phyloP scores from a whole-genome alignment of 2,113 vertebrate genomes.

The Lepidothrix coronata region DNA sequence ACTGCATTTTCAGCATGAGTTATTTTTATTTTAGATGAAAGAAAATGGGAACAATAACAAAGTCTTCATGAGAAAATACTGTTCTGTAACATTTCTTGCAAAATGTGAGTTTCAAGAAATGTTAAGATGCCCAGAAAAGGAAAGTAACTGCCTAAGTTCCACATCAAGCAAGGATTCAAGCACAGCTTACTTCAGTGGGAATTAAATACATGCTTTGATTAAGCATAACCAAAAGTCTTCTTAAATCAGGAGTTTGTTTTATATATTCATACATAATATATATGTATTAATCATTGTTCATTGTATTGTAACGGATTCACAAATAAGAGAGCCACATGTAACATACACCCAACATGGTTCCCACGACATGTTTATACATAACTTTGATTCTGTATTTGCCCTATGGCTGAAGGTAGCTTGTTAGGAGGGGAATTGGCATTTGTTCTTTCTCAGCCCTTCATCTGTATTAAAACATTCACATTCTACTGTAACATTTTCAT shows the following conservation, averaged over 20 bases:
- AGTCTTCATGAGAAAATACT: slow-evolving; percentile 30
- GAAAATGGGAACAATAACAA: slow-evolving; percentile 41
- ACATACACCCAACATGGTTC: background rate
- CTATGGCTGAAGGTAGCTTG: background rate
- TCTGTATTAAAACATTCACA: slow-evolving; percentile 45
- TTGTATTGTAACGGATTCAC: background rate
- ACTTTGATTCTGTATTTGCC: background rate
- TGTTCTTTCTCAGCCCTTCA: slow-evolving; percentile 14
- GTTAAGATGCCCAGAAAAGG: background rate
- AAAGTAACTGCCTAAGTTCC: background rate
- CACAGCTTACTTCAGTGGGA: background rate
- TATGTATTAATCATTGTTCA: background rate
- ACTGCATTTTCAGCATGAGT: slow-evolving; percentile 43
- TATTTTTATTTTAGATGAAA: slow-evolving; percentile 58
- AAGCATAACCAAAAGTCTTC: background rate
- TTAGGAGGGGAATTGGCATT: slow-evolving; percentile 5
- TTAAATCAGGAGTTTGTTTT: background rate
- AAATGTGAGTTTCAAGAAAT: slow-evolving; percentile 1
- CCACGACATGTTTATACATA: background rate
- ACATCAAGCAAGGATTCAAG: background rate
- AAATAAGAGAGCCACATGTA: background rate
- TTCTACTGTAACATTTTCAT: slow-evolving; percentile 50
- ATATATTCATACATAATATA: background rate
- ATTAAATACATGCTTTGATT: background rate
- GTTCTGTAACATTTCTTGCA: background rate